Evolutionary conservation across 2,113 vertebrate genomes (phyloP), one percentile per base, ranked within the genome.

Genomic region (Rattus rattus): DNA sequence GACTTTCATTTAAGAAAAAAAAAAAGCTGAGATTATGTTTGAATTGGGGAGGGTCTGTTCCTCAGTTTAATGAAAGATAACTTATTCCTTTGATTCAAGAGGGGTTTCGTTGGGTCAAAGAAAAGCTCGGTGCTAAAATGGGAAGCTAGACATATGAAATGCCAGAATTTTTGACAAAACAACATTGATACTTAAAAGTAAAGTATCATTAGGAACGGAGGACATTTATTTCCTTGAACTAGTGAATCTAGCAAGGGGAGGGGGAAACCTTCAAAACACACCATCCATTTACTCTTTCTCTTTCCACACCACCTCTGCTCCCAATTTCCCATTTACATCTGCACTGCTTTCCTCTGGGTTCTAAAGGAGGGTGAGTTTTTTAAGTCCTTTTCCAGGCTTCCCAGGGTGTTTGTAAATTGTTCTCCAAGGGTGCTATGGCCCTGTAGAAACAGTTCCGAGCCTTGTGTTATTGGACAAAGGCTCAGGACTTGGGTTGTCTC

Each of bases 21-120:
- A 52, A 16, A 52, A 75, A 69, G 12, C 43, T 61, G 52, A 54
- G 75, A 49, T 92, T 85, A 94, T 75, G 88, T 96, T 94, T 94
- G 79, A 76, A 90, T 92, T 19, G 81, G 85, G n/a, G 85, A 89
- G 47, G 24, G 85, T 87, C 65, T 95, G 10, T 70, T 95, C 85
- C 73, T 20, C 87, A 83, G 12, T 90, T 86, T 89, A 76, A 92
- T 93, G 86, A 95, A 95, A 94, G 69, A 91, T 83, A 61, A 43
- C 73, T 85, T 93, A 49, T 70, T 92, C n/a, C 87, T 85, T 97
- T 89, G 72, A 92, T 95, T 94, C 14, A 61, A 81, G 90, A 96
- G 90, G 19, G 88, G 70, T 63, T 79, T 28, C 76, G 80, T 91
- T 19, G 95, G 72, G 73, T 92, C 77, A 89, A 95, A 95, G 52